Base-by-base conservation (phyloP, 1,140 invertebrate genomes). In the Temnothorax nylanderi region DNA sequence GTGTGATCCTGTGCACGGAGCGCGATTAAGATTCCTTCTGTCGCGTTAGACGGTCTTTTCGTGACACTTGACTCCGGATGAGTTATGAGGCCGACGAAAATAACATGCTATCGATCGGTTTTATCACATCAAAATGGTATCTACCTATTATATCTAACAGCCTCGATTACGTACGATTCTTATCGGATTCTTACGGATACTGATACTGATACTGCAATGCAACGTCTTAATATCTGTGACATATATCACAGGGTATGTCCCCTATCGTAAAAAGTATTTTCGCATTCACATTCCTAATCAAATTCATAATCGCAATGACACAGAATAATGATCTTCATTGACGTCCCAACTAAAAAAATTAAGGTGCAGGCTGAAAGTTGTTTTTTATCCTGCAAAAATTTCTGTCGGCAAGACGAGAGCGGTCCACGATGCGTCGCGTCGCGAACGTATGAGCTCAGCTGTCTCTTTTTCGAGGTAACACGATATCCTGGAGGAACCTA, bases 401-500 rank as follows among this genome's bases (percentile, higher is more conserved):
- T 54, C 72, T 54, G 56, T 64, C 41, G 54, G 18, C 44, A 54
- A 71, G 34, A 71, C 34, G 18, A 21, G 16, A 13, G 21, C 21
- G 32, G 67, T 56, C 44, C 10, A 44, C 44, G 69, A 26, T 44
- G 85, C 44, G 18, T 77, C 32, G 62, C 16, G 62, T 72, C 32
- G 62, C 16, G 62, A 60, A 56, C 21, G 54, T 74, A 74, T 60
- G 32, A 64, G 47, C n/a, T 65, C 84, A 75, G 74, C 54, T 88
- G 87, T 91, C 72, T 86, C 85, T 89, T 88, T 89, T 89, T 89
- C 74, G 65, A 76, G 64, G 91, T 91, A 92, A 92, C 89, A 89
- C 87, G 91, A 92, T 84, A 84, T 91, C 78, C 89, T 51, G 58
- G 74, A 72, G 76, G 86, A 88, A 87, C 75, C 86, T 85, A 72